Base-by-base conservation (phyloP, 23 tunicate genomes). In the Trididemnum clinides region DNA sequence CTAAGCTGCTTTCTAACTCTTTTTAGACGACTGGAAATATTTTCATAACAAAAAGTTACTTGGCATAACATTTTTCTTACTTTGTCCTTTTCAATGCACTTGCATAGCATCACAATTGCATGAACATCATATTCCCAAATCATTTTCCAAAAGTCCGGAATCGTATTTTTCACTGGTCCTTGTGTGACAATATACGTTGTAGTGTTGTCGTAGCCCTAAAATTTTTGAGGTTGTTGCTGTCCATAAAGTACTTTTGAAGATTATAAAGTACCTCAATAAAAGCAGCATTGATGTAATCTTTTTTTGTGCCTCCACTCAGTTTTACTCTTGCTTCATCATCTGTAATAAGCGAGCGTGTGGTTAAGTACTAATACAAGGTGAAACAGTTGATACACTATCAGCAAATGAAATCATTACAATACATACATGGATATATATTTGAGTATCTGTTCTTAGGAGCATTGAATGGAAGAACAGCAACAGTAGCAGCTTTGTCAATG, bases 211-310 rank as follows among this genome's bases (percentile, higher is more conserved):
- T 76, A 76, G 23, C 82, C 82, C 82, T 76, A 39, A 18, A 37
- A 1, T 3, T 44, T 44, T 44, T 7, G 54, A 44, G 10, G 10
- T 44, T 44, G 10, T 44, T 44, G 54, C 54, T 7, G 15, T 44
- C 54, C 10, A 44, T 15, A 44, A 44, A 44, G 10, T 7, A 44
- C 54, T 44, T 44, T 7, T n/a, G n/a, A n/a, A n/a, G n/a, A n/a
- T n/a, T n/a, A n/a, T n/a, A n/a, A 15, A 4, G 23, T 29, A 86
- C 86, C 57, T 85, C 89, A 20, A 86, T 78, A 2, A 75, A 78
- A 20, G 79, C 39, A 12, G 89, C 95, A 50, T 90, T 90, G 33
- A 85, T 78, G 64, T 85, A 90, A 54, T 90, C 89, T 31, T 85
- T 85, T 57, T 78, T 82, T 20, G 74, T 7, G 78, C 44, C 50